Evolutionary conservation across 2,113 vertebrate genomes (phyloP), one percentile per base, ranked within the genome.

Genomic region (Sapayoa aenigma): DNA sequence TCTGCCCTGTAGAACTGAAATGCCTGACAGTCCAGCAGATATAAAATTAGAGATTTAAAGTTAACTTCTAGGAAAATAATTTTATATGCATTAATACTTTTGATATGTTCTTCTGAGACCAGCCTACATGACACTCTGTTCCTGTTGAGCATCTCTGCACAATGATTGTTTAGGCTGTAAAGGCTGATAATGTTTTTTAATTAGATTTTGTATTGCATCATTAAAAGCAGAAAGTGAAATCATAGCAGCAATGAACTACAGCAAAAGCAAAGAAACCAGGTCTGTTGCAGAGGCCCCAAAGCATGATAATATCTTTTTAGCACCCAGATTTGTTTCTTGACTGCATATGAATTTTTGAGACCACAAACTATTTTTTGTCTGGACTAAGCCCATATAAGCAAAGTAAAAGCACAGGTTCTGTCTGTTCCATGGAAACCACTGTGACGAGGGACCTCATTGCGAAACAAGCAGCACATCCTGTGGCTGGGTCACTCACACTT

Each of bases 381-480:
- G 69, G 79, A 55, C 71, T 33, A 66, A 81, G 31, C n/a, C 66
- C 47, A 11, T 18, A 17, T n/a, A 73, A 58, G 41, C 52, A 66
- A 92, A 94, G 52, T 31, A 53, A 23, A 87, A 74, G 59, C 12
- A n/a, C 53, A 72, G 23, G 28, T 55, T 69, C 24, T 59, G 20
- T 13, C 52, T 69, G 53, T 44, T 67, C 31, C 33, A 22, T 28
- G 52, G n/a, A 55, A 56, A 44, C 13, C 5, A 0, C 9, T 14
- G 60, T 49, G 52, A n/a, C 4, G 14, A 52, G 68, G 50, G 46
- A 23, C 17, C 21, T 62, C 33, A 11, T 19, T 39, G 39, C 37
- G 7, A 7, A 72, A 14, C 11, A 49, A 9, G 13, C 3, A 25
- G 9, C n/a, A 2, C 35, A 8, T 9, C 0, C 1, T 3, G 35